Percentiles rank a stretch among this genome's conserved stretches.
Conservation (phyloP, 2,797 vertebrate genomes). For the Macropus fuliginosus region DNA sequence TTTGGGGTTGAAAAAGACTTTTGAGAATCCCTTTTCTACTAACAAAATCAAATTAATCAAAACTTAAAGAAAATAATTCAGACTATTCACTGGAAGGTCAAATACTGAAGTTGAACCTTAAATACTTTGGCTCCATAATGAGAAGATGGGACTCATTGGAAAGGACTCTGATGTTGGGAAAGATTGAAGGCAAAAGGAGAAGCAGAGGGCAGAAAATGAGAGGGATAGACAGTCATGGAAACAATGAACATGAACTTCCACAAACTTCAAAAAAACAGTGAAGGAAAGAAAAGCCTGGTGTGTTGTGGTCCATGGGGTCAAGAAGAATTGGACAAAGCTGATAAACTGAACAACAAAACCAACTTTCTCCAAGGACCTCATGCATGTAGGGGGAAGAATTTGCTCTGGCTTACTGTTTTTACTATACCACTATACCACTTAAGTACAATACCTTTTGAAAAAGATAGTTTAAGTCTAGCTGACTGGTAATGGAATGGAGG, state of each 20-base stretch:
- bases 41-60: background rate
- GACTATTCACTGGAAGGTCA: background rate
- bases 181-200: background rate
- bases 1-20: background rate
- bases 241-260: background rate
- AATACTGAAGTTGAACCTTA: background rate
- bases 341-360: background rate
- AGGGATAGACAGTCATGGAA: background rate
- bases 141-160: background rate
- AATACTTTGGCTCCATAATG: background rate
- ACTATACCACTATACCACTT: background rate
- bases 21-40: background rate
- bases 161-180: background rate
- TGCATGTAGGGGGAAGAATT: background rate
- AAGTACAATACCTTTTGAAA: background rate
- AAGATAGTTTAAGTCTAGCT: background rate
- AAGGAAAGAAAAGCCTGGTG: background rate
- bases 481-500: background rate
- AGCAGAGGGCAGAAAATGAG: background rate
- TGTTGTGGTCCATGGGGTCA: background rate
- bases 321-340: background rate
- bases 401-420: background rate
- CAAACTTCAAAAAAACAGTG: background rate
- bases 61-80: background rate
- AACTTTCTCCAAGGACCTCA: background rate